Base-by-base conservation (phyloP, 2,797 vertebrate species). In the Eulemur albifrons region DNA sequence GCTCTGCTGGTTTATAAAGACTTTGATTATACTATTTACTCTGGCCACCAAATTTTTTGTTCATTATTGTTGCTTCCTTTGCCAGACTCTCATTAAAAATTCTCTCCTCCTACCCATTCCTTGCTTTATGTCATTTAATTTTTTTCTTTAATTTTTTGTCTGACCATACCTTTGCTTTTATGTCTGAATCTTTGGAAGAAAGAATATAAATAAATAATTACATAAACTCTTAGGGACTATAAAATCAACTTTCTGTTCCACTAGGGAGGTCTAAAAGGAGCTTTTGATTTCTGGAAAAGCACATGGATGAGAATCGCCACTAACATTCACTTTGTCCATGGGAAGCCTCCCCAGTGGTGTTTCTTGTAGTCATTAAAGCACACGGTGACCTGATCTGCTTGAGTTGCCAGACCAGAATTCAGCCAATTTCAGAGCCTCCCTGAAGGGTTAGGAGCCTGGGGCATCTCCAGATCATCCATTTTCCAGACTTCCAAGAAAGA, bases 401-500 rank as follows among this genome's bases (percentile, higher is more conserved):
- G 48, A 7, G 50, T 88, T 81, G 45, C 75, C 63, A 91, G 86
- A 75, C 50, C 54, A 13, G 52, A 89, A 75, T 27, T 48, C 61
- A 40, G 32, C 67, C 45, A 82, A 57, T 57, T 70, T 25, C 43
- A 32, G 21, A 73, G 4, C 86, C 80, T 81, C 79, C 38, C 57
- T 96, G 25, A n/a, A 40, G 75, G 77, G 48, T 69, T 40, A 81
- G 67, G 67, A 87, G 54, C 21, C 45, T 30, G 30, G 61, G 35
- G 65, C 0, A 4, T 50, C 86, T 91, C 75, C 54, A 54, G 50
- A 48, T 52, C 75, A 93, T 52, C 43, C 48, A 67, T 77, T 85
- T 93, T 61, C 82, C 86, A 95, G 79, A 57, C 83, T 93, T 95
- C 48, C 43, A n/a, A 43, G 72, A 87, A 67, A 93, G 63, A 86